A percentile compares a stretch with the other conserved stretches of the same genome.
Evolutionary conservation across 2,113 vertebrate genomes (phyloP).

Genomic region (Platysternon megacephalum): DNA sequence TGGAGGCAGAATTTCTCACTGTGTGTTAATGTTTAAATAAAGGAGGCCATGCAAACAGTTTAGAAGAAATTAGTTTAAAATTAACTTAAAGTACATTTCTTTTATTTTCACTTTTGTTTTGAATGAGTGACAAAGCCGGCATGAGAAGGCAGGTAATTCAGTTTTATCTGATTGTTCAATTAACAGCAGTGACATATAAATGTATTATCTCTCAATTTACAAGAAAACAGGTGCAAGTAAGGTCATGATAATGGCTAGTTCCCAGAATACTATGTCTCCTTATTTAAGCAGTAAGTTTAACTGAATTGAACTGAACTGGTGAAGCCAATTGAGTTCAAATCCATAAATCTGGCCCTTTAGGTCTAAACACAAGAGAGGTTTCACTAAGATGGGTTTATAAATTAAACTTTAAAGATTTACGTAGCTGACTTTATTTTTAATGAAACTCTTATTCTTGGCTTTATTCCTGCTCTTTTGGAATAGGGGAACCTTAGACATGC

Average conservation of each 20-base stretch:
- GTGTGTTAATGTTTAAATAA: neutral
- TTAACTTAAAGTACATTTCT: neutral
- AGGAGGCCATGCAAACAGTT: neutral
- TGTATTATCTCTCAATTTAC: neutral
- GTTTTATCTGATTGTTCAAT: neutral
- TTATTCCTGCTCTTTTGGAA: neutral
- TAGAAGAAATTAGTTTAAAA: neutral
- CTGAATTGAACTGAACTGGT: neutral
- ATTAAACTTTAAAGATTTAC: neutral
- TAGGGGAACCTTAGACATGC: neutral
- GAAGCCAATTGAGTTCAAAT: neutral
- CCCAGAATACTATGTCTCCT: neutral
- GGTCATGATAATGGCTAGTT: neutral
- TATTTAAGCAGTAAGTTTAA: neutral
- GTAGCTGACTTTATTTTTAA: neutral
- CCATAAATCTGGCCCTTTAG: accelerated
- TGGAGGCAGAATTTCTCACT: neutral
- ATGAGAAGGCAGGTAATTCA: neutral
- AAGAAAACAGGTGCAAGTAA: neutral
- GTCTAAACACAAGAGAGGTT: neutral
- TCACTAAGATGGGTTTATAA: neutral
- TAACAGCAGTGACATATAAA: neutral
- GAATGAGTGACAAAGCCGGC: neutral
- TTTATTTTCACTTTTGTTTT: neutral
- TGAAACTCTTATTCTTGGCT: neutral